Base-by-base conservation (phyloP, 2,113 vertebrate genomes). In the Elephas maximus region DNA sequence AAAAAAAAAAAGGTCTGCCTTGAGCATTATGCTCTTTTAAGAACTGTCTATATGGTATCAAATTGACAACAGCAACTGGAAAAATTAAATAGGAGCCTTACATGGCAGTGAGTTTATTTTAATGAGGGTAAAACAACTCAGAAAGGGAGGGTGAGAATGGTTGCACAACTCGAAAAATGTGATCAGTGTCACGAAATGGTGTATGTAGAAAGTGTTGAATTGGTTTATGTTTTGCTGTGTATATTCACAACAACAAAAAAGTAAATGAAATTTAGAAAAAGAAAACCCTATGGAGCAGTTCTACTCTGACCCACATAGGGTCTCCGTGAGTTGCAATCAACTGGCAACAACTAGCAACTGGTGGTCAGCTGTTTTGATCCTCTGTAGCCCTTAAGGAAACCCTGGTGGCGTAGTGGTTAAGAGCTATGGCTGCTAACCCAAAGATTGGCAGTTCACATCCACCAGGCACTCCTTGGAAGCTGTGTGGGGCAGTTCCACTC, bases 321-420 rank as follows among this genome's bases (percentile, higher is more conserved):
- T 23, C 20, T 20, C n/a, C n/a, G 41, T 74, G 37, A 74, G 37
- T 74, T 21, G 2, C 6, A 41, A 41, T 74, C 37, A 23, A 41
- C 73, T 21, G 3, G 7, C 5, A 23, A 3, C n/a, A 73, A 37
- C 71, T 20, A 2, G 71, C 37, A 73, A 37, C 17, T n/a, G 33
- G 63, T 65, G 24, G 8, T 69, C 12, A 69, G 65, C 65, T 69
- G 78, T 81, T 95, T 96, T 93, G 53, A 88, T 82, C 45, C 26
- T 94, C 10, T 71, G 33, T 88, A 76, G 12, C 8, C 41, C 37
- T 86, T 1, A 78, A 95, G 53, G 24, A 14, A 57, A 14, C 15
- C 53, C 15, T 57, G 53, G 53, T 57, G 15, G 8, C 15, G 11
- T 57, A 57, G 53, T 57, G 53, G 53, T 57, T 57, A 57, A 57